Conservation (phyloP, 2,797 vertebrate species). For the Petrocephalus schoutedeni region DNA sequence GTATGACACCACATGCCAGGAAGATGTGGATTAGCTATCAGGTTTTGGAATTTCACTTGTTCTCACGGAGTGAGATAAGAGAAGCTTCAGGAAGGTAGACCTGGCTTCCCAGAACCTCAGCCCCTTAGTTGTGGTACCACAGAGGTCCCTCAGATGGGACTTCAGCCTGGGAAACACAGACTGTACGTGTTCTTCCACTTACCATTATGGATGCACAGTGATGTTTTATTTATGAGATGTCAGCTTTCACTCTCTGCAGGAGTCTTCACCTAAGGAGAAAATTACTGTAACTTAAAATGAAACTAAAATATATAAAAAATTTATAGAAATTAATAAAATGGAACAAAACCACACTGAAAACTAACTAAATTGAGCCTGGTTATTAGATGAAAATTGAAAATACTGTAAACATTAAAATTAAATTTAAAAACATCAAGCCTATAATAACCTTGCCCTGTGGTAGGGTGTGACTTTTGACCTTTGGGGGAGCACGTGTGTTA, state of each 20-base stretch:
- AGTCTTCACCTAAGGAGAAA: no score
- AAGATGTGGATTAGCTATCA: background rate
- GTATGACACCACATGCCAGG: background rate
- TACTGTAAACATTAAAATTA: background rate
- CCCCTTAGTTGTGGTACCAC: background rate
- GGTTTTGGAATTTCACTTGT: background rate
- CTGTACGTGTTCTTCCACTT: background rate
- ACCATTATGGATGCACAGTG: background rate
- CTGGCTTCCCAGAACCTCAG: background rate
- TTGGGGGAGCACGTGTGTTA: background rate
- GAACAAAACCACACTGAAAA: background rate
- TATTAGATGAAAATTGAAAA: background rate
- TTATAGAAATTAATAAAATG: background rate
- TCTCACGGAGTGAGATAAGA: background rate
- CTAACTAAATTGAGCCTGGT: background rate
- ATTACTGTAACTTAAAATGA: no score
- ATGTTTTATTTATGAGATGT: background rate
- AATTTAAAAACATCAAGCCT: background rate
- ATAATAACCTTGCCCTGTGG: background rate
- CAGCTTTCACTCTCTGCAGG: background rate
- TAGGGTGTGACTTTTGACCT: background rate
- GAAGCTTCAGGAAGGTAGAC: background rate
- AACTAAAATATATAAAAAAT: background rate
- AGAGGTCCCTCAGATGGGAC: background rate
- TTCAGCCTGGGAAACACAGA: background rate